phyloP scores from a whole-genome alignment of 2,113 vertebrate genomes.

The Python bivittatus region DNA sequence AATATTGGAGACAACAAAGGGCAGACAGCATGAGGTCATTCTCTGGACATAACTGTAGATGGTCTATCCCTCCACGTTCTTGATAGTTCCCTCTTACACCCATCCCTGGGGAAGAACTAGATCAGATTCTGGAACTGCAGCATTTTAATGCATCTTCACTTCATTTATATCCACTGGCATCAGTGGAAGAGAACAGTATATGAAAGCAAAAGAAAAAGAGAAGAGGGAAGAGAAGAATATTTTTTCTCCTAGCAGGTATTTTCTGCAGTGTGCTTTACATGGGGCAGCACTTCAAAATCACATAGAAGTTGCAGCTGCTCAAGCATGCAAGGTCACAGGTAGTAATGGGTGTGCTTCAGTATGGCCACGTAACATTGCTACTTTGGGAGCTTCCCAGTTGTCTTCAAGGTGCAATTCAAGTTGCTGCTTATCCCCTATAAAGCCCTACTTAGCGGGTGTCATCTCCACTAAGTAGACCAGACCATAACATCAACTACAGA shows the following conservation, averaged over 20 bases:
- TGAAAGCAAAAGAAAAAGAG: not conserved
- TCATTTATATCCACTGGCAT: not conserved
- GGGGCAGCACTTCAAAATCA: not conserved
- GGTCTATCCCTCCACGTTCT: not conserved
- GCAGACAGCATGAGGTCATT: not conserved
- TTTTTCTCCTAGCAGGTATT: not conserved
- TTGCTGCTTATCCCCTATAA: not conserved
- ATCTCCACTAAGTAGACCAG: not conserved
- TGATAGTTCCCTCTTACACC: not conserved
- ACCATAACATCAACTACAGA: not conserved
- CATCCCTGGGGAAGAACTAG: not conserved
- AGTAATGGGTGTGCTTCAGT: no score
- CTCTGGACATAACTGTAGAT: not conserved
- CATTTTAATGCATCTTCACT: not conserved
- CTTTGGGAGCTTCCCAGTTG: not conserved
- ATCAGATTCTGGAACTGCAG: not conserved
- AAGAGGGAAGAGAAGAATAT: not conserved
- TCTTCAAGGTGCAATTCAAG: not conserved
- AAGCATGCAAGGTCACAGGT: no score
- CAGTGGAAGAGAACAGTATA: not conserved
- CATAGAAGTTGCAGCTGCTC: no score
- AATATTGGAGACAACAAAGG: not conserved
- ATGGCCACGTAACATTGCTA: not conserved
- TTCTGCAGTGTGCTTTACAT: not conserved
- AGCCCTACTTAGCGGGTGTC: not conserved